Percentiles rank a stretch among this genome's conserved stretches.
phyloP scores from a whole-genome alignment of 2,113 vertebrate species.

The Chaenocephalus aceratus region DNA sequence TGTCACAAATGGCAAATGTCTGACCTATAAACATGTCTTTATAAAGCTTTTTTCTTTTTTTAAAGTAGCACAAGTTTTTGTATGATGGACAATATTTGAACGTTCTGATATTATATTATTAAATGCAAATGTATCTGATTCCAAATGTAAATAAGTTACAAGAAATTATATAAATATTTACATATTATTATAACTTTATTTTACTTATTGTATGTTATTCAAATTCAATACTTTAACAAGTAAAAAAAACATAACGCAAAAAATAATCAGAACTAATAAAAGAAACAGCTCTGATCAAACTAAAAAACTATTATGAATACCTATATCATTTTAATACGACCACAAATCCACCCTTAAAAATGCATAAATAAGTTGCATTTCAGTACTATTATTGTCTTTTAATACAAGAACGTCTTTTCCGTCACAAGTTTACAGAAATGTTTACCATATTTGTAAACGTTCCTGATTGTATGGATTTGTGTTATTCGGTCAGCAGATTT shows the following conservation, averaged over 20 bases:
- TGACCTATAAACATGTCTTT: neutral
- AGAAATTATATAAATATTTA: neutral
- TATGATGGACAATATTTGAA: neutral
- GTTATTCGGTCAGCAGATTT: conserved; percentile 37
- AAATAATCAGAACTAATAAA: too few species aligned
- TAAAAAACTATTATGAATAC: neutral
- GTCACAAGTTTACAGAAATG: neutral
- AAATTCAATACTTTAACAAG: too few species aligned
- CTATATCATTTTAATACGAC: neutral
- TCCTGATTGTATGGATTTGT: neutral
- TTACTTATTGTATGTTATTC: too few species aligned
- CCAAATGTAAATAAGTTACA: neutral
- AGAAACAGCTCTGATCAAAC: too few species aligned
- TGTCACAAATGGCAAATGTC: neutral
- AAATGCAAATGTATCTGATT: neutral
- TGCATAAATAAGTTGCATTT: neutral
- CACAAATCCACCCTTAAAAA: neutral
- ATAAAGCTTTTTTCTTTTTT: neutral
- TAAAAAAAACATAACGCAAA: neutral
- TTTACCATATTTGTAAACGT: neutral
- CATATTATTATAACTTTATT: neutral
- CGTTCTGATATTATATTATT: neutral
- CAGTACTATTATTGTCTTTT: neutral
- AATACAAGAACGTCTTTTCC: neutral
- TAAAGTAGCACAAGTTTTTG: neutral